phyloP scores from a whole-genome alignment of 1,140 invertebrate genomes.

The Aphelenchoides avenae region DNA sequence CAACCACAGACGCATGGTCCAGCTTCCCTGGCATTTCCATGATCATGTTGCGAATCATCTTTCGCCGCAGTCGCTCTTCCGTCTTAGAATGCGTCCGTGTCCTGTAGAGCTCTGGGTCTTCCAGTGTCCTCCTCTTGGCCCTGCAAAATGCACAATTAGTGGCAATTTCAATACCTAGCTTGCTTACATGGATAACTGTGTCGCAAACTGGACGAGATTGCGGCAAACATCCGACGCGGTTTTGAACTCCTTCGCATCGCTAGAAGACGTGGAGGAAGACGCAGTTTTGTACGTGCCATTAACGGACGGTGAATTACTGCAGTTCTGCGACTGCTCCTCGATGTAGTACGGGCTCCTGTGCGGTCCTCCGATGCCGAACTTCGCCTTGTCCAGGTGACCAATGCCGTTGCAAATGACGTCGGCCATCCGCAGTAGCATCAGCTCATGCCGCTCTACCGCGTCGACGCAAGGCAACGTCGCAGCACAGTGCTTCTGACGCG shows the following conservation, averaged over 20 bases:
- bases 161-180: not conserved
- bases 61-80: constrained; percentile 69
- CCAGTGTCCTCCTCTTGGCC: constrained; percentile 73
- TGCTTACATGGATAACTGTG: constrained; percentile 62
- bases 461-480: constrained; percentile 70
- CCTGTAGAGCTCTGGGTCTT: constrained; percentile 75
- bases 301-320: no score
- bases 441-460: constrained; percentile 74
- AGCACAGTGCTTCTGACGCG: constrained; percentile 30
- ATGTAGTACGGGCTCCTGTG: no score
- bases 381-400: constrained; percentile 64
- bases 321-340: no score
- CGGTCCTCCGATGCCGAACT: no score
- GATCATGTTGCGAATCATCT: constrained; percentile 71
- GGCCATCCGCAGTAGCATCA: constrained; percentile 74
- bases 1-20: constrained; percentile 81
- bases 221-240: constrained; percentile 68
- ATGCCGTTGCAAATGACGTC: constrained; percentile 74
- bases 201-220: constrained; percentile 73
- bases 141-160: constrained; percentile 65
- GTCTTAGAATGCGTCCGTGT: constrained; percentile 63
- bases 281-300: no score
- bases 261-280: no score
- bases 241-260: no score
- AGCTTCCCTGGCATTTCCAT: constrained; percentile 80